Evolutionary conservation across 2,888 invertebrate species (phyloP), one percentile per base, ranked within the genome.

Genomic region (Latheticus oryzae): DNA sequence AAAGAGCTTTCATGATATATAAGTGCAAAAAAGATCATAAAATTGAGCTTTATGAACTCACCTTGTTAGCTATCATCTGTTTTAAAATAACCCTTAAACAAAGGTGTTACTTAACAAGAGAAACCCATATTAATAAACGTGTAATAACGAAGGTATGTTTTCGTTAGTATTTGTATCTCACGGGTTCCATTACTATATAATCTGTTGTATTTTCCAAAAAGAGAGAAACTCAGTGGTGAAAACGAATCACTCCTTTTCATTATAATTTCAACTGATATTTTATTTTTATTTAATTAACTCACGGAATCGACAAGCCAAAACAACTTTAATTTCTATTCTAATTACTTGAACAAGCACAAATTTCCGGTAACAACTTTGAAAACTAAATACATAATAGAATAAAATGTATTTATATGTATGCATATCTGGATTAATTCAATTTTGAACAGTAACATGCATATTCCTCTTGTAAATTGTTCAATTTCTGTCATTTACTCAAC

Each of bases 121-220:
- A 42, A 33, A 15, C 32, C 38, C 52, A 52, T 52, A 52, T 52
- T 52, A 52, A 52, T 52, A 52, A 52, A 52, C 42, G 52, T 42
- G 52, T 52, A 52, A 52, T 42, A 52, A 52, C 52, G 42, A 40
- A 37, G 23, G 42, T 42, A 32, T 42, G 42, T 52, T 52, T 52
- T 52, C 24, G 48, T 35, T 48, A 35, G 26, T n/a, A 12, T 12
- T 11, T 5, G 21, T 37, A 42, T 52, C 52, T 42, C 42, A 8
- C 32, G 52, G 42, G 52, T 24, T 32, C 40, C 52, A 42, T 52
- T 52, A 52, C 32, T 26, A 42, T 42, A 33, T 52, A 52, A 52
- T 52, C 52, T 52, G 40, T 42, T 40, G 40, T 33, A 32, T 23
- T 37, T 35, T 48, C 11, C 15, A 24, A 48, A 17, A 35, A 37